Percentiles rank a stretch among this genome's conserved stretches.
Evolutionary conservation across 30 jellyfish, hydroid and myxozoan genomes (phyloP).

Genomic region (Mastigias papua): DNA sequence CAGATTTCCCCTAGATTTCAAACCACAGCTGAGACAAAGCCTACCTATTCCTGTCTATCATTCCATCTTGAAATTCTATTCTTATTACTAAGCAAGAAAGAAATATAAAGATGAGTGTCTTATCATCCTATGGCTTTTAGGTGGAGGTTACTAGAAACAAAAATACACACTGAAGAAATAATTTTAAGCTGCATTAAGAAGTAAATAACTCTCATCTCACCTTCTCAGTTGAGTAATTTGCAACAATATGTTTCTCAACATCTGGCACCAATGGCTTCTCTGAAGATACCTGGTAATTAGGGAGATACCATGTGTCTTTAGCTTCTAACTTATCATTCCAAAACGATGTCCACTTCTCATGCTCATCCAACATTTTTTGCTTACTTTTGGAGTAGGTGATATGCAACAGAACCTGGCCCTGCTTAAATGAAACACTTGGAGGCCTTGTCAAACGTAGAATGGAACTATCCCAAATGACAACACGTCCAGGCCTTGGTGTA

Average conservation of each 20-base stretch:
- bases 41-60: too few species aligned
- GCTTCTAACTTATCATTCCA: conserved; percentile 75
- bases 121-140: too few species aligned
- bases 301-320: conserved; percentile 80
- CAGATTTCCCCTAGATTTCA: too few species aligned
- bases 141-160: too few species aligned
- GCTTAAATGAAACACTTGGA: conserved; percentile 84
- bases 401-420: conserved; percentile 86
- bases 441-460: conserved; percentile 88
- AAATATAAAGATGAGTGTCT: too few species aligned
- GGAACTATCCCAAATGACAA: conserved; percentile 92
- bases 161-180: too few species aligned
- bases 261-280: conserved; percentile 69
- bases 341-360: conserved; percentile 57
- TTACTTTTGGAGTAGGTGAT: conserved; percentile 69
- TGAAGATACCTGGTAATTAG: conserved; percentile 56
- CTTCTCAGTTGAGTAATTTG: conserved; percentile 69
- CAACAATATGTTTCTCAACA: conserved; percentile 72
- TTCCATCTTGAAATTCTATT: too few species aligned
- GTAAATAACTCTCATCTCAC: conserved; percentile 10
- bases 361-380: conserved; percentile 77
- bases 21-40: too few species aligned
- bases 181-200: background rate
- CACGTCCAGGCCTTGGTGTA: conserved; percentile 90
- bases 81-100: too few species aligned